Base-by-base conservation (phyloP, 2,797 vertebrate species). In the Centropyge bicolor region DNA sequence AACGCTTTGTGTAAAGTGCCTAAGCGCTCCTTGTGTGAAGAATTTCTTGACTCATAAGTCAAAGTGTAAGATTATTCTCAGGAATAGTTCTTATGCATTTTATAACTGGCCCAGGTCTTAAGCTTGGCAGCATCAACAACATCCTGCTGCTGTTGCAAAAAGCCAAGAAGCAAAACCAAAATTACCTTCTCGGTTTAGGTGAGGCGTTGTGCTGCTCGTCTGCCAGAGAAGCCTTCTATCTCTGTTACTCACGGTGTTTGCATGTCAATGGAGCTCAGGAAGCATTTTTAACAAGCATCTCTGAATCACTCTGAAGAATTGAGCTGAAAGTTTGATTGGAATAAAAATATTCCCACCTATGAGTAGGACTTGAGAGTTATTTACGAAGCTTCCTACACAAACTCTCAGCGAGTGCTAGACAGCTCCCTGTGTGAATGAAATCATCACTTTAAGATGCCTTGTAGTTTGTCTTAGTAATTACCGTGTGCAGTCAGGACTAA, bases 301-400 rank as follows among this genome's bases (percentile, higher is more conserved):
- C 75, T 79, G 78, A 83, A 70, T 82, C 85, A 80, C 63, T 76
- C 70, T 0, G 3, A 64, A 56, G 35, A 72, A 67, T 4, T 48
- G 27, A 45, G 82, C 75, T 72, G 46, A 80, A 74, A 84, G 74
- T 89, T 70, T 81, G 81, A 82, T 80, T 79, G 70, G 73, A 65
- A 66, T 83, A 78, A 79, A 89, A 87, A 81, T 87, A 77, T 70
- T 75, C 55, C n/a, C 64, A 67, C 43, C 76, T 54, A 70, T 20
- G 78, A 83, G 51, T 19, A 59, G 7, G 35, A 60, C 62, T 74
- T 70, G 38, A 70, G 48, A 71, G 80, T 65, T 82, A 81, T 81
- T 87, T 80, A 73, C 54, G 43, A 78, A 57, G 70, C 76, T 71
- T 76, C 78, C 81, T 43, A 76, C 79, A 78, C 68, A 70, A 60